Conservation (phyloP, 2,888 invertebrate species). For the Syrista parreyssii region DNA sequence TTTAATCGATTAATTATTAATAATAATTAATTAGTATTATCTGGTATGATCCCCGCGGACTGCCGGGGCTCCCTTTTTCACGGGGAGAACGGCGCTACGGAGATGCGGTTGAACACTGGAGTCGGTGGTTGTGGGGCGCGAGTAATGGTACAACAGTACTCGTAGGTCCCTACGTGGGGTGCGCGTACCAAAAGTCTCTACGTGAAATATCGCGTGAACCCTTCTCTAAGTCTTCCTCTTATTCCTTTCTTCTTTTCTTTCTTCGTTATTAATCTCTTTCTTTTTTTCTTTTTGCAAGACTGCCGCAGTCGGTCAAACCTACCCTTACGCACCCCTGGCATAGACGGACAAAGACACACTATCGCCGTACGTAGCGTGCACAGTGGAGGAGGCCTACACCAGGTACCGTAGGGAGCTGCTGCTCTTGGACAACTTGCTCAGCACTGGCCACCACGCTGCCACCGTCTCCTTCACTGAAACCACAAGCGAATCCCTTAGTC, state of each 20-base stretch:
- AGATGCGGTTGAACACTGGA: conserved; percentile 63
- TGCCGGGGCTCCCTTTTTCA: conserved; percentile 37
- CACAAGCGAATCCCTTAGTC: conserved; percentile 11
- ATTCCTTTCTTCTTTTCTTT: conserved; percentile 14
- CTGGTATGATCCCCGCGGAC: conserved; percentile 56
- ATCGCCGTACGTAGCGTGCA: conserved; percentile 45
- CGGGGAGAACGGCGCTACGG: conserved; percentile 43
- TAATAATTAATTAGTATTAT: conserved; percentile 55
- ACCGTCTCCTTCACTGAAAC: conserved; percentile 73
- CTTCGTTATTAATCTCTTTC: neutral
- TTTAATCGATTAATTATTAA: conserved; percentile 53
- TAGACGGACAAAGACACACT: conserved; percentile 20
- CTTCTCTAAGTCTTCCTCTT: conserved; percentile 17
- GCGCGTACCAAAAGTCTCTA: conserved; percentile 33
- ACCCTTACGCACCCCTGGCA: conserved; percentile 14
- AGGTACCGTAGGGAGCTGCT: conserved; percentile 59
- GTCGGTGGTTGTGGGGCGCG: conserved; percentile 63
- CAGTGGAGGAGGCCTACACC: conserved; percentile 62
- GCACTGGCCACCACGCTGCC: conserved; percentile 66
- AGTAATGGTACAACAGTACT: conserved; percentile 43
- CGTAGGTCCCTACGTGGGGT: conserved; percentile 53
- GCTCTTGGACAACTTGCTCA: conserved; percentile 54
- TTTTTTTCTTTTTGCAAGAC: conserved; percentile 11
- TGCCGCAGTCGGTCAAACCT: conserved; percentile 8
- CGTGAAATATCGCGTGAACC: conserved; percentile 9